Base-by-base conservation (phyloP, 2,113 vertebrate species). In the Takifugu flavidus region DNA sequence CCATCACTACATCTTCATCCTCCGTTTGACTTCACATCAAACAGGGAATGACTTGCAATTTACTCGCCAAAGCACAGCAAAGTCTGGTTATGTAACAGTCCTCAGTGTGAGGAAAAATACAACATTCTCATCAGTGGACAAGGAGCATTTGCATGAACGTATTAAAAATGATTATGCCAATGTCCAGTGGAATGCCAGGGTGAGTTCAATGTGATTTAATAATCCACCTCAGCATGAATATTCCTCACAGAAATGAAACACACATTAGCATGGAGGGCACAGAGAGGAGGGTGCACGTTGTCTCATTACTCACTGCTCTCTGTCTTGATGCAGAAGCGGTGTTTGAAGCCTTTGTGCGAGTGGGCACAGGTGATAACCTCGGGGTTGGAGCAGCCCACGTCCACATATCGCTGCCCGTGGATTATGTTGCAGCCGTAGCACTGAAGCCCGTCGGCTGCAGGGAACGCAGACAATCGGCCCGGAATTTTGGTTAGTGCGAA, bases 351-450 rank as follows among this genome's bases (percentile, higher is more conserved):
- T 70, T 94, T 94, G 87, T 96, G 93, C 43, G 93, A 94, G 73
- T 92, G 92, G 56, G 94, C 89, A 82, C 95, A 96, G 83, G 94
- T 94, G 88, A 95, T 91, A 77, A 94, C 90, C 80, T 96, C 94
- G 0, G 95, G 94, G 50, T 88, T 91, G 28, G 91, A 91, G 82
- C 95, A 96, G 25, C 95, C 95, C 64, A 90, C 89, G 56, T 94
- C 94, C 77, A 96, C 91, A 3, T 92, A 94, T 64, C 87, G 90
- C 82, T 92, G 86, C 46, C 93, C 94, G 4, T 92, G 89, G 34
- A 95, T 85, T 65, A 96, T 91, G 72, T 96, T 96, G 83, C 94
- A 96, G 90, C 92, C 92, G 29, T 95, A 96, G 58, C 95, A 96
- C 88, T 92, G 94, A 53, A 96, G 91, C 4, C 92, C 92, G 0